Conservation (phyloP, 2,797 vertebrate species). For the Leptoclinus maculatus region DNA sequence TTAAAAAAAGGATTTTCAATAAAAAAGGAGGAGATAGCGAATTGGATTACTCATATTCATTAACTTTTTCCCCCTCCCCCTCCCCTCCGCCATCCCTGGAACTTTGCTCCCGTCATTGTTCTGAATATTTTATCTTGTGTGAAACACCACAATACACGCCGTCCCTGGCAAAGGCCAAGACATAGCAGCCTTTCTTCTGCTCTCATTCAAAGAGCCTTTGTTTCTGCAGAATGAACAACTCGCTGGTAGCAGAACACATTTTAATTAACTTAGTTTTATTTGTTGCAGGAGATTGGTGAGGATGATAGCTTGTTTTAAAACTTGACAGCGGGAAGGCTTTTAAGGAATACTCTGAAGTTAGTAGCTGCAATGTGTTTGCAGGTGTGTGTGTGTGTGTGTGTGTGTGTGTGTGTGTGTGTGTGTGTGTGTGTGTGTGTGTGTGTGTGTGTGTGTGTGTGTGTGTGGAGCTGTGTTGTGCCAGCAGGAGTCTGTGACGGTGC, state of each 20-base stretch:
- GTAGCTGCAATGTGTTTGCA: slow-evolving; percentile 20
- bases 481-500: slow-evolving; percentile 69
- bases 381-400: slow-evolving; percentile 1
- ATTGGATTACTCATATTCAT: slow-evolving; percentile 97
- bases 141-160: slow-evolving; percentile 71
- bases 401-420: slow-evolving; percentile 3
- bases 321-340: slow-evolving; percentile 61
- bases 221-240: slow-evolving; percentile 77
- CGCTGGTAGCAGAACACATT: slow-evolving; percentile 70
- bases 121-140: slow-evolving; percentile 78
- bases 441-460: background rate
- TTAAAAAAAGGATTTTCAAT: slow-evolving; percentile 91
- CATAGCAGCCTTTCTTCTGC: slow-evolving; percentile 68
- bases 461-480: slow-evolving; percentile 52
- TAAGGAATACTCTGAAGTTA: slow-evolving; percentile 51
- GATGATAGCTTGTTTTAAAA: slow-evolving; percentile 69
- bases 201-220: slow-evolving; percentile 71
- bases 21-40: slow-evolving; percentile 91
- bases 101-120: slow-evolving; percentile 79
- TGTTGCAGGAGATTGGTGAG: slow-evolving; percentile 42
- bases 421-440: slow-evolving; percentile 6
- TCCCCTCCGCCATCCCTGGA: slow-evolving; percentile 51
- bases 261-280: slow-evolving; percentile 60
- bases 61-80: slow-evolving; percentile 86
- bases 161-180: slow-evolving; percentile 76